Conservation (phyloP, 2,113 vertebrate genomes). For the Epinephelus moara region DNA sequence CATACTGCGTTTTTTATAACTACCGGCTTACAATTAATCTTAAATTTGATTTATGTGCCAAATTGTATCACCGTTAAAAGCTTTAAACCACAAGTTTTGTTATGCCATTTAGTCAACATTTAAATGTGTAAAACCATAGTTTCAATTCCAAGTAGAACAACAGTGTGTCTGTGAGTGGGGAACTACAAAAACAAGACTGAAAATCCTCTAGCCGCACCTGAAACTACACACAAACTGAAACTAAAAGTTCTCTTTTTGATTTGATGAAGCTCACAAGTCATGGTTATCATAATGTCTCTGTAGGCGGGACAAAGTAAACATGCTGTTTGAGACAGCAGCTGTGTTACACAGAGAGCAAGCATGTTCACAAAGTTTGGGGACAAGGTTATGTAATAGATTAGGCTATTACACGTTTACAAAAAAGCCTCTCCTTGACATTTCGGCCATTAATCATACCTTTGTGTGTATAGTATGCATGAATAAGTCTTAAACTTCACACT, state of each 20-base stretch:
- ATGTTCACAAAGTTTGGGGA: background rate
- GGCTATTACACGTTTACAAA: slow-evolving; percentile 16
- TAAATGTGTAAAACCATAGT: no score
- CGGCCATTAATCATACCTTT: background rate
- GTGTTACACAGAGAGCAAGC: slow-evolving; percentile 17
- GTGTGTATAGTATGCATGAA: background rate
- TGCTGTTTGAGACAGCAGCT: background rate
- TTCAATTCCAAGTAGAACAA: no score
- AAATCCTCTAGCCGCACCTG: background rate
- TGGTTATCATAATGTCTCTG: background rate
- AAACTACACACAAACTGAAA: slow-evolving; percentile 13
- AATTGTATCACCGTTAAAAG: background rate
- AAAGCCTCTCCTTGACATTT: background rate
- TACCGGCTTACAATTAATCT: background rate
- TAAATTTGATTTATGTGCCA: no score
- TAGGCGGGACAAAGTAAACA: background rate
- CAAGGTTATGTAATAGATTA: slow-evolving; percentile 37
- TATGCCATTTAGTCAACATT: no score
- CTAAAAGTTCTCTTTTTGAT: background rate
- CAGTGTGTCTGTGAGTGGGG: no score
- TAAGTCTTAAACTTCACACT: background rate
- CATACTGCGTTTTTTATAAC: background rate
- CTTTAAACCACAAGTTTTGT: background rate
- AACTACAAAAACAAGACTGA: background rate
- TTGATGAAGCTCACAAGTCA: background rate